phyloP scores from a whole-genome alignment of 1,140 invertebrate genomes.

The Drosophila sulfurigaster region DNA sequence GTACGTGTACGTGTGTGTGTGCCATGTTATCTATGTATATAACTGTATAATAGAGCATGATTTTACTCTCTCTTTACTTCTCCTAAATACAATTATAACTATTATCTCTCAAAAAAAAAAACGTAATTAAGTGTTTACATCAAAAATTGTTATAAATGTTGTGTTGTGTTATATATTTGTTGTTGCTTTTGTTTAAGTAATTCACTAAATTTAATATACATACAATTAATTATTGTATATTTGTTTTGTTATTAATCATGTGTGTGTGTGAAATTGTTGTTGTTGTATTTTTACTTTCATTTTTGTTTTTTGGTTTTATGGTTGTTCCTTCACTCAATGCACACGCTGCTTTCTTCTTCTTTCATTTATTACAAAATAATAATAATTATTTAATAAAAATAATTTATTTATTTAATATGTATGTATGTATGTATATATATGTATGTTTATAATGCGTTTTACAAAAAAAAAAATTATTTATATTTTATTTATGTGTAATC shows the following conservation, averaged over 20 bases:
- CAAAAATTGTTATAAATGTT: slow-evolving; percentile 29
- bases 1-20: not conserved
- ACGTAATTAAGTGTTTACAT: slow-evolving; percentile 36
- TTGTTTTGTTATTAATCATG: slow-evolving; percentile 7
- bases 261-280: slow-evolving; percentile 18
- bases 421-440: slow-evolving; percentile 66
- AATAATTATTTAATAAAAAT: slow-evolving; percentile 81
- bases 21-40: slow-evolving; percentile 11
- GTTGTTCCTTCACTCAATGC: slow-evolving; percentile 45
- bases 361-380: slow-evolving; percentile 77
- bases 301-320: slow-evolving; percentile 21
- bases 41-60: slow-evolving; percentile 20
- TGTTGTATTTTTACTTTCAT: slow-evolving; percentile 26
- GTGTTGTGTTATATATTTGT: slow-evolving; percentile 25
- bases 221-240: slow-evolving; percentile 49
- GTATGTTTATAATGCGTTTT: slow-evolving; percentile 52
- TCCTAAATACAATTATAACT: slow-evolving; percentile 20
- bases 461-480: slow-evolving; percentile 39
- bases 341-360: slow-evolving; percentile 53
- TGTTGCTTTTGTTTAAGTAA: slow-evolving; percentile 40
- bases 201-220: slow-evolving; percentile 55
- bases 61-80: slow-evolving; percentile 6
- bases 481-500: slow-evolving; percentile 54
- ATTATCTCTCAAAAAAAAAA: slow-evolving; percentile 18
- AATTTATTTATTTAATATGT: slow-evolving; percentile 80